Evolutionary conservation across 2,888 invertebrate species (phyloP).

Genomic region (Periphyllus acericola): DNA sequence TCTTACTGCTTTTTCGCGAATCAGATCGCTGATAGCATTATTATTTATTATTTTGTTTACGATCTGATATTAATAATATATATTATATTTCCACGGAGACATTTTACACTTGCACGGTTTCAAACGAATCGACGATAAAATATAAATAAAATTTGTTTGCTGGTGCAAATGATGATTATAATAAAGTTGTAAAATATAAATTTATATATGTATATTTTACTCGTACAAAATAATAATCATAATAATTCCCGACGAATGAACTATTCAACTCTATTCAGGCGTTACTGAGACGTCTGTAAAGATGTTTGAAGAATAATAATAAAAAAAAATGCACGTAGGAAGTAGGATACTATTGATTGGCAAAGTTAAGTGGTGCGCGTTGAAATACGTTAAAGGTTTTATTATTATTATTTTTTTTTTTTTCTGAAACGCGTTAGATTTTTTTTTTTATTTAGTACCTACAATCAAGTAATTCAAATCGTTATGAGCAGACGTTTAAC

Average conservation of each 20-base stretch:
- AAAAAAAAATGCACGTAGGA: neutral
- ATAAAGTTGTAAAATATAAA: slow-evolving; percentile 10
- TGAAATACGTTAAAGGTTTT: slow-evolving; percentile 31
- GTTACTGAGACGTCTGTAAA: slow-evolving; percentile 7
- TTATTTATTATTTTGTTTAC: no score
- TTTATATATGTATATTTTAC: no score
- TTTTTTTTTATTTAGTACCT: neutral
- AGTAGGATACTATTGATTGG: slow-evolving; percentile 23
- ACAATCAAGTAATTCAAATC: slow-evolving; percentile 1
- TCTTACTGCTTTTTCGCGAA: neutral
- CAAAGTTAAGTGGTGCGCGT: slow-evolving; percentile 16
- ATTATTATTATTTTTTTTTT: slow-evolving; percentile 5
- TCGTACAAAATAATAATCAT: neutral
- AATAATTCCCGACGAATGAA: slow-evolving; percentile 18
- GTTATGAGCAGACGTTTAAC: neutral
- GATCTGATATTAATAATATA: neutral
- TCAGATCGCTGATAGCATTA: neutral
- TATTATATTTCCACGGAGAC: neutral
- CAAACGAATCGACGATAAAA: slow-evolving; percentile 18
- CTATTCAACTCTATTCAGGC: neutral
- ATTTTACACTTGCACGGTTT: slow-evolving; percentile 2
- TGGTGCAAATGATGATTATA: slow-evolving; percentile 5
- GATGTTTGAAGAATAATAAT: slow-evolving; percentile 30
- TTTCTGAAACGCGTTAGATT: neutral
- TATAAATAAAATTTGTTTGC: slow-evolving; percentile 23